These are phyloP conservation scores for Macroteleia sp. DNA, from an alignment of 2,888 invertebrate genomes.

Conservation along the genomic window DNA sequence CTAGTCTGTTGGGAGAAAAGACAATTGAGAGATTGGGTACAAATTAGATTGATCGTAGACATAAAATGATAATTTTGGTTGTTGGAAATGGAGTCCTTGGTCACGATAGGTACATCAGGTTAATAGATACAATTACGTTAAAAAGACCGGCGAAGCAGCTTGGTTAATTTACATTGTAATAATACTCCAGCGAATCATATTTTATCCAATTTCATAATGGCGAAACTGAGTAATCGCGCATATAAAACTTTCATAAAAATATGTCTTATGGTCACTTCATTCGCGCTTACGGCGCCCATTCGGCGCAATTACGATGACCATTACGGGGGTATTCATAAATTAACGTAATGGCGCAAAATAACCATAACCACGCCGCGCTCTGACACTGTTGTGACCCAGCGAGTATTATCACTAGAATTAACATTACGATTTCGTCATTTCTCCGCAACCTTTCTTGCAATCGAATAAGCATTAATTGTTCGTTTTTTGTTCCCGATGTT, in stretches of 20 bases:
- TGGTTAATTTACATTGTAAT: constrained; percentile 39
- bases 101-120: constrained; percentile 1
- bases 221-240: constrained; percentile 24
- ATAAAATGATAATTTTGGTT: too few species aligned
- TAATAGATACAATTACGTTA: constrained; percentile 23
- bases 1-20: too few species aligned
- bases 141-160: constrained; percentile 1
- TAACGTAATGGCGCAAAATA: constrained; percentile 30
- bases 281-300: constrained; percentile 25
- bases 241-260: constrained; percentile 35
- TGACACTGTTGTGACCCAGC: neutral
- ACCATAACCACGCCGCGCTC: constrained; percentile 6
- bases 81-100: too few species aligned
- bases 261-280: constrained; percentile 33
- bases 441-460: neutral
- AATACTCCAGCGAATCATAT: constrained; percentile 22
- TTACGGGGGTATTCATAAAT: constrained; percentile 35
- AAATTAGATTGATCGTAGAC: too few species aligned
- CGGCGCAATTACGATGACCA: constrained; percentile 34
- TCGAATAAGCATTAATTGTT: neutral
- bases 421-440: constrained; percentile 3
- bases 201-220: constrained; percentile 30
- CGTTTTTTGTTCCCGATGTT: too few species aligned
- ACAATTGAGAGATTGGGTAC: too few species aligned
- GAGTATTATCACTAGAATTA: constrained; percentile 26